Base-by-base conservation (phyloP, 2,888 invertebrate genomes). In the Endotricha flammealis region DNA sequence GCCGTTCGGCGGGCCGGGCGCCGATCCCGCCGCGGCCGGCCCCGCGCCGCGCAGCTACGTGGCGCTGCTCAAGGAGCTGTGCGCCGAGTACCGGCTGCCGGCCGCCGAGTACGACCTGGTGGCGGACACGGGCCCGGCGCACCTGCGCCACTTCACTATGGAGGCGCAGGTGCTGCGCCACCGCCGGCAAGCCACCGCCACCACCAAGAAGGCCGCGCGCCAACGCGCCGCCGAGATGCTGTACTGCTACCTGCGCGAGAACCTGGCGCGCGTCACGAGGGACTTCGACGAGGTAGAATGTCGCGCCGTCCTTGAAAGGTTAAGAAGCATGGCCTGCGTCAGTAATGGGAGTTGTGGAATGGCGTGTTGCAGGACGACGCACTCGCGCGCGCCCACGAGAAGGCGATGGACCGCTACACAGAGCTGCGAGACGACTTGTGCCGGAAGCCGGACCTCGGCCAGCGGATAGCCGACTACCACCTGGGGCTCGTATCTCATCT, bases 121-220 rank as follows among this genome's bases (percentile, higher is more conserved):
- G 41, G 87, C 88, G 9, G 91, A 90, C 66, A 87, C 90, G 46
- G 92, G 92, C 27, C 91, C 92, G 10, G 88, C 92, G 23, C 92
- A 92, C 76, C 80, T 83, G 36, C 88, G 90, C 50, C 78, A 87
- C 46, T 92, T 92, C 67, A 90, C 90, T 0, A 67, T 89, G 46
- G 73, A 87, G 41, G 91, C 90, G 53, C 52, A 59, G 40, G 77
- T 91, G 11, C 88, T 87, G 12, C 76, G 75, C 25, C 87, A 90
- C 58, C 61, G 53, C 48, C 90, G 90, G 37, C 57, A 67, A 46
- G 90, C 89, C 38, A 83, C 86, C 14, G 87, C 89, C 29, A 83
- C 83, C 49, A 91, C 91, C 36, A 92, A 92, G 64, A 91, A 91
- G 63, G 83, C 87, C 42, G 91, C 92, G 5, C 89, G 90, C 35